Base-by-base conservation (phyloP, 2,888 invertebrate species). In the Lithophane semibrunnea region DNA sequence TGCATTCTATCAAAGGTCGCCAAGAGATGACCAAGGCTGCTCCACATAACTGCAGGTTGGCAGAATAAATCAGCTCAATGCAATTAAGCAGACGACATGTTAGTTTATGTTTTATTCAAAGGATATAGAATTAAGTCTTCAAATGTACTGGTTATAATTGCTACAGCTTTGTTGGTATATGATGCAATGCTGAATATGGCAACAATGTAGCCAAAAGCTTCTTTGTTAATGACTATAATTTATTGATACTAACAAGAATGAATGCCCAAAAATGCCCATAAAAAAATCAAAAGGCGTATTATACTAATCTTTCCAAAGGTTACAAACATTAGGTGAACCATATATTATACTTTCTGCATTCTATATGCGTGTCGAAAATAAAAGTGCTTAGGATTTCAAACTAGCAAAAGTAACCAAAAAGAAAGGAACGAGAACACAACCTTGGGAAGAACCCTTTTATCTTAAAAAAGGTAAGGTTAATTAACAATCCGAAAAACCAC, bases 11-110 rank as follows among this genome's bases (percentile, higher is more conserved):
- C 83, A 92, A 93, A 94, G 94, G 94, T 92, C 91, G 89, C 83
- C 92, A 70, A 91, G 91, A 90, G 93, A 94, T 92, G 93, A 88
- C 86, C 93, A 93, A 94, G 94, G 94, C 71, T 92, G 93, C 92
- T 93, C 93, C 79, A 92, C 90, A 92, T 93, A 88, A 77, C 86
- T 87, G 82, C 89, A 81, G 81, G 86, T 86, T 75, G 72, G 78
- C 75, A 60, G 74, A 73, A 82, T 81, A 83, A 85, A 86, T 85
- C 68, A 73, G 56, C 56, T 81, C 18, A 24, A 67, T 16, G 66
- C 73, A 86, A 86, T 88, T 79, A 89, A 83, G 73, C 66, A 79
- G 77, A 82, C 65, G 64, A 82, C 78, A 73, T 82, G 21, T 75
- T 67, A 56, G 44, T 54, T 77, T 16, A 82, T 85, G 78, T 85